Evolutionary conservation across 2,888 invertebrate genomes (phyloP).

Genomic region (Autographa gamma): DNA sequence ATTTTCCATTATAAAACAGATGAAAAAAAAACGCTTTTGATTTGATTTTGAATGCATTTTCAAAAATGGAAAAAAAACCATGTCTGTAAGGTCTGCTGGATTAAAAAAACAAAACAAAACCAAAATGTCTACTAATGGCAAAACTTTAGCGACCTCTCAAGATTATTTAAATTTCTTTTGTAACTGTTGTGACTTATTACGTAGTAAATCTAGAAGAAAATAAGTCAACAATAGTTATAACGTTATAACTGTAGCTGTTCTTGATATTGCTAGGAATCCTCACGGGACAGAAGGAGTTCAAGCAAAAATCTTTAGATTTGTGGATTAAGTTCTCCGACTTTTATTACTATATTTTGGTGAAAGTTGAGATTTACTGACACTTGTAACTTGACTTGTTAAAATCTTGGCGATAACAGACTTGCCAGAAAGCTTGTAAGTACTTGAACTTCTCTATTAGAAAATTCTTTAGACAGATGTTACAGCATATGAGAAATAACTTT

Average conservation of each 20-base stretch:
- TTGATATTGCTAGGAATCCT: neutral
- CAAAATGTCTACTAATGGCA: neutral
- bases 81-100: neutral
- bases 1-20: too few species aligned
- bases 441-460: neutral
- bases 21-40: too few species aligned
- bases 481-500: neutral
- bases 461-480: neutral
- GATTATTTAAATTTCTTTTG: neutral
- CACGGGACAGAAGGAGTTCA: neutral
- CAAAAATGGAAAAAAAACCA: neutral
- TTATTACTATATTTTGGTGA: conserved; percentile 40
- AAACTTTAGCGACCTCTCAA: neutral
- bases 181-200: neutral
- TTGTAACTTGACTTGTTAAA: conserved; percentile 18
- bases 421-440: conserved; percentile 18
- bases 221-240: neutral
- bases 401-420: conserved; percentile 20
- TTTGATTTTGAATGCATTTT: too few species aligned
- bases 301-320: conserved; percentile 22
- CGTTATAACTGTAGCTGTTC: neutral
- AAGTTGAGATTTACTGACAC: conserved; percentile 37
- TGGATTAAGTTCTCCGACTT: conserved; percentile 35
- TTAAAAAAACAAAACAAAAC: neutral
- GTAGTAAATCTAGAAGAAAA: neutral